Conservation (phyloP, 2,888 invertebrate species). For the Dinocampus coccinellae region DNA sequence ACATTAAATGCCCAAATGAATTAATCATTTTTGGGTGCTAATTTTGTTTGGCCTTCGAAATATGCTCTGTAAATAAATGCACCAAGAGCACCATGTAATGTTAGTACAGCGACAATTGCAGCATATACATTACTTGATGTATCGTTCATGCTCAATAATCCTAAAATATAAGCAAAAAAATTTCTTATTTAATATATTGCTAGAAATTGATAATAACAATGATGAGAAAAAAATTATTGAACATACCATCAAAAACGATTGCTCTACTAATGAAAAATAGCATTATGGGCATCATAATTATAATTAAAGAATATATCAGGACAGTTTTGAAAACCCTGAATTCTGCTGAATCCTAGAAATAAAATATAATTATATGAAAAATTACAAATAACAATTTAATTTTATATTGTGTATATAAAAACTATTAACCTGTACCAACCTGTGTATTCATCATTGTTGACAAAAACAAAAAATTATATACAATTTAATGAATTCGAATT, state of each 20-base stretch:
- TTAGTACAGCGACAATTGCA: slow-evolving; percentile 81
- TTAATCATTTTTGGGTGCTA: slow-evolving; percentile 57
- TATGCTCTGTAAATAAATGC: slow-evolving; percentile 85
- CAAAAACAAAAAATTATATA: no score
- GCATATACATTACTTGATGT: slow-evolving; percentile 83
- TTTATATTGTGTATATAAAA: no score
- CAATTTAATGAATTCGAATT: no score
- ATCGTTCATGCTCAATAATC: slow-evolving; percentile 69
- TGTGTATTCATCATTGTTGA: neutral
- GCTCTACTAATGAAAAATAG: slow-evolving; percentile 81
- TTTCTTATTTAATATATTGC: neutral
- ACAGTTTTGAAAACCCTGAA: slow-evolving; percentile 82
- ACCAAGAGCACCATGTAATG: slow-evolving; percentile 82
- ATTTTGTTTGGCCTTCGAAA: slow-evolving; percentile 68
- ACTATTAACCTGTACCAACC: neutral
- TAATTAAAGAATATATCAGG: slow-evolving; percentile 81
- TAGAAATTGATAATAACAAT: slow-evolving; percentile 52
- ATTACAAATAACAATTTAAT: neutral
- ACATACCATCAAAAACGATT: slow-evolving; percentile 78
- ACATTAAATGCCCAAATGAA: neutral
- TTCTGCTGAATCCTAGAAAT: slow-evolving; percentile 76
- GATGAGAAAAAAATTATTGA: no score
- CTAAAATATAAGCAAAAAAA: slow-evolving; percentile 61
- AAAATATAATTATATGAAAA: neutral
- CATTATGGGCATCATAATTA: slow-evolving; percentile 81